Conservation (phyloP, 2,888 invertebrate species). For the Thelaira solivaga region DNA sequence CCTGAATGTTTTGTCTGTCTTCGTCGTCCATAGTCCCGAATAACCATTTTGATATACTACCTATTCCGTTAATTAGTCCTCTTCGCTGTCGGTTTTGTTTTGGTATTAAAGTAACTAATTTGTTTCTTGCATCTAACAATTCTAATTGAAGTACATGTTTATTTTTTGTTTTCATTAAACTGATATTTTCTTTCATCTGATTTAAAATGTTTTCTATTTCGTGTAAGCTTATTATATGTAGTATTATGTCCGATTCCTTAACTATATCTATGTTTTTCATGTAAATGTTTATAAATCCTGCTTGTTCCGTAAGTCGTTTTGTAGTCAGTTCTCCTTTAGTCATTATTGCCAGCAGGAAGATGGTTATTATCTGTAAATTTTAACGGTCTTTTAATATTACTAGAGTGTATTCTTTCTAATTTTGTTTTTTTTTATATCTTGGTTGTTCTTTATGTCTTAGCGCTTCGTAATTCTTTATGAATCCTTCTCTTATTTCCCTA, state of each 20-base stretch:
- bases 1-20: constrained; percentile 47
- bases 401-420: constrained; percentile 38
- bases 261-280: constrained; percentile 45
- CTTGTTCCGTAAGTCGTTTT: constrained; percentile 29
- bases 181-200: constrained; percentile 27
- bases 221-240: constrained; percentile 34
- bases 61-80: constrained; percentile 42
- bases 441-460: not conserved
- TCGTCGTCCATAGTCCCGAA: constrained; percentile 53
- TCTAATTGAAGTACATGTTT: constrained; percentile 48
- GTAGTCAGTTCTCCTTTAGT: not conserved
- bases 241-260: not conserved
- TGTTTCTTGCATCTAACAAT: constrained; percentile 31
- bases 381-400: constrained; percentile 51
- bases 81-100: constrained; percentile 39
- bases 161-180: constrained; percentile 34
- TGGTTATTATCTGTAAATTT: constrained; percentile 47
- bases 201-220: constrained; percentile 9
- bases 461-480: constrained; percentile 13
- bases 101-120: constrained; percentile 34
- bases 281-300: constrained; percentile 45
- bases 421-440: constrained; percentile 19
- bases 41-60: constrained; percentile 41
- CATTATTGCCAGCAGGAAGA: not conserved
- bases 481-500: constrained; percentile 10